Base-by-base conservation (phyloP, 35 echinoderm and acorn worm genomes). In the Apostichopus parvimensis region DNA sequence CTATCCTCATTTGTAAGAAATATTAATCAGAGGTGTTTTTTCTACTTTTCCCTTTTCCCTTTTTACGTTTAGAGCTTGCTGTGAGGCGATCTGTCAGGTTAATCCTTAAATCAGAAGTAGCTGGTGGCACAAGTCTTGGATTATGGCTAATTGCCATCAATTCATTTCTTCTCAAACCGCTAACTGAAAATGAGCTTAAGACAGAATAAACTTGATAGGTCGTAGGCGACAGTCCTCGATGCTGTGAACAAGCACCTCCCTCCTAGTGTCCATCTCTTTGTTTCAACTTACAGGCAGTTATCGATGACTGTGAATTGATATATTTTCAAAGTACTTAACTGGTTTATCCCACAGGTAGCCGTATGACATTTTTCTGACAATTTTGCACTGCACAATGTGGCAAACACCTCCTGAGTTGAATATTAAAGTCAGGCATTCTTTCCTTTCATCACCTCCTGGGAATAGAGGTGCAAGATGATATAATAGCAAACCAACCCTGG, bases 281-380 rank as follows among this genome's bases (percentile, higher is more conserved):
- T 75, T 18, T 75, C 71, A 75, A 75, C 71, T n/a, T 75, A n/a
- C 71, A 22, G 17, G 71, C 14, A 22, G 20, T 18, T 20, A 20
- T 22, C 17, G 71, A 75, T 75, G 71, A 75, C 71, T 18, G 71
- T 18, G 17, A 75, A 75, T 22, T 75, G 71, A 75, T 75, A 75
- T 75, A 75, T 75, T 75, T 75, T 75, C 17, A n/a, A 75, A 75
- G 71, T 75, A 75, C 71, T 75, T 22, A 75, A 75, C 15, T n/a
- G 71, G 17, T 75, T n/a, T 5, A 75, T 75, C 71, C 15, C 71
- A 75, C 17, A 75, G 71, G 71, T 75, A 75, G 71, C 71, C 9
- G 7, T 20, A 75, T 75, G 17, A 22, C 7, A 75, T 18, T 75
- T 75, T 14, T 75, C 64, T 68, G 64, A 18, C 64, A 75, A 75